A percentile compares a stretch with the other conserved stretches of the same genome.
Conservation (phyloP, 2,888 invertebrate species). For the Caenorhabditis angaria region DNA sequence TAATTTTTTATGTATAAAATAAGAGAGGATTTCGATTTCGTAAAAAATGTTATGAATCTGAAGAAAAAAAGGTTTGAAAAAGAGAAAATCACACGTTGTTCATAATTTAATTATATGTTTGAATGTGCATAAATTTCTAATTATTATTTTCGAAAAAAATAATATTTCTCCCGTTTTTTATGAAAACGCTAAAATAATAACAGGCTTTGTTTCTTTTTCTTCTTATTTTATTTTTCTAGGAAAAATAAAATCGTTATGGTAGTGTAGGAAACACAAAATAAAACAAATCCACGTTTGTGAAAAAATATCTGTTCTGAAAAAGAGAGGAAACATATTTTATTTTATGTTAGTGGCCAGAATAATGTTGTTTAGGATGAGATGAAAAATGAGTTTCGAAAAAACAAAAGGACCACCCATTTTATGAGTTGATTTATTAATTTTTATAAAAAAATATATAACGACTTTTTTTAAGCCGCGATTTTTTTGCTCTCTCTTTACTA, state of each 20-base stretch:
- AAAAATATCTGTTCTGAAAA: neutral
- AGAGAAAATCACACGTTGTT: neutral
- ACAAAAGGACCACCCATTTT: neutral
- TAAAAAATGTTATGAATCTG: too few relatives aligned
- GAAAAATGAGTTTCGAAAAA: slow-evolving; percentile 4
- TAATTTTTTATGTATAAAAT: neutral
- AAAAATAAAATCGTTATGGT: neutral
- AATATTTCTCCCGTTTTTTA: too few relatives aligned
- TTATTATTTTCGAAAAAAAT: neutral
- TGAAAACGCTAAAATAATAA: neutral
- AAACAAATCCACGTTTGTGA: slow-evolving; percentile 1
- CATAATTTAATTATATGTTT: neutral
- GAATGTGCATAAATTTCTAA: neutral
- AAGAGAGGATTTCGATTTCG: neutral
- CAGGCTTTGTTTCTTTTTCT: too few relatives aligned
- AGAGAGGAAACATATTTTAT: neutral
- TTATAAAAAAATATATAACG: too few relatives aligned
- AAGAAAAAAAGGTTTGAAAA: neutral
- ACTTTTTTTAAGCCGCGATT: too few relatives aligned
- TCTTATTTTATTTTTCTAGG: too few relatives aligned
- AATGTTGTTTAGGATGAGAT: neutral
- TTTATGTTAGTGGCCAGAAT: neutral
- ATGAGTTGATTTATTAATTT: neutral
- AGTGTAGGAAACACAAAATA: neutral
- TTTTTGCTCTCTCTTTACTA: too few relatives aligned